Conservation (phyloP, 2,888 invertebrate genomes). For the Watsonalla binaria region DNA sequence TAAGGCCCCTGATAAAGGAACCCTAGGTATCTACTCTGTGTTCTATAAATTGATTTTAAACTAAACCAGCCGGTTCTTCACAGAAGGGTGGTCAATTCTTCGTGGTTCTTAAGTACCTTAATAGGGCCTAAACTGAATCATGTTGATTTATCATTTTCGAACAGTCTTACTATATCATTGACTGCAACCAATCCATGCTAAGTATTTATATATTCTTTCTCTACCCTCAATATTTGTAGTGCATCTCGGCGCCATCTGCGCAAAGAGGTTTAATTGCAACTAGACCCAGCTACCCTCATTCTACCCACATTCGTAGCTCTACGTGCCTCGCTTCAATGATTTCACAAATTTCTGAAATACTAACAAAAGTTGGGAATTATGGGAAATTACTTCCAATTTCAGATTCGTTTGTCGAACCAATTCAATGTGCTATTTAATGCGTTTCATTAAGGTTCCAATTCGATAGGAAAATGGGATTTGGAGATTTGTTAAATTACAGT, state of each 20-base stretch:
- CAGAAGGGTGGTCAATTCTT: no score
- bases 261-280: conserved; percentile 1
- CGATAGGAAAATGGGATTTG: background rate
- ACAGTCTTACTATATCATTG: no score
- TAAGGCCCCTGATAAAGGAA: no score
- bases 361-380: background rate
- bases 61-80: no score
- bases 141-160: no score
- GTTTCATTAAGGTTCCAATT: background rate
- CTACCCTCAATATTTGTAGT: conserved; percentile 15
- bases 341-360: conserved; percentile 1
- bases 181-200: conserved; percentile 6
- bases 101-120: no score
- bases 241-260: conserved; percentile 22
- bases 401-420: background rate
- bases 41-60: no score
- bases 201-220: conserved; percentile 17
- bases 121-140: no score
- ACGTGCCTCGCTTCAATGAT: conserved; percentile 16
- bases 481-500: background rate
- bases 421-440: background rate
- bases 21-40: no score
- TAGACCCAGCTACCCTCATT: background rate
- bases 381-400: background rate
- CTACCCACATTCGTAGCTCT: conserved; percentile 2